Percentiles rank a stretch among this genome's conserved stretches.
Evolutionary conservation across 2,113 vertebrate genomes (phyloP).

Genomic region (Phrynosoma blainvillii): DNA sequence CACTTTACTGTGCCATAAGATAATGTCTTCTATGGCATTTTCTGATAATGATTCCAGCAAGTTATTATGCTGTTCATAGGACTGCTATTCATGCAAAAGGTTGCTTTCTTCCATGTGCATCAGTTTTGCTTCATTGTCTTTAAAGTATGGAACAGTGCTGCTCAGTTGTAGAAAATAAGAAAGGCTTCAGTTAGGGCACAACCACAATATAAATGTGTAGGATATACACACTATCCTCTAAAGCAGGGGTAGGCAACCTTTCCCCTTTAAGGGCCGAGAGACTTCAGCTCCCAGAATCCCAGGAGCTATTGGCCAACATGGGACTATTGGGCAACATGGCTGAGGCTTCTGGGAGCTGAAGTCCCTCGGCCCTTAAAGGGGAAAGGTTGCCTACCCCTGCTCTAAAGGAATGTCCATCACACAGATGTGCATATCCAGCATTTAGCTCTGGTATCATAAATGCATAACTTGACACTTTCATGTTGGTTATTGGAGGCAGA

Average conservation of each 20-base stretch:
- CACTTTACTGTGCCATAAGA: conserved; percentile 23
- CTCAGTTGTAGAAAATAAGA: conserved; percentile 58
- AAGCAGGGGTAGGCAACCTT: too few species aligned
- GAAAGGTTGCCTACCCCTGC: too few species aligned
- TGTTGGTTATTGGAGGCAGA: conserved; percentile 40
- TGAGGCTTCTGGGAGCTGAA: too few species aligned
- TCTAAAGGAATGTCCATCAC: conserved; percentile 52
- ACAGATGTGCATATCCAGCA: conserved; percentile 48
- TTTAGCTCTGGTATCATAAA: conserved; percentile 66
- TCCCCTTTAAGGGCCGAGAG: too few species aligned
- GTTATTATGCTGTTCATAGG: conserved; percentile 53
- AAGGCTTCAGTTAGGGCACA: conserved; percentile 42
- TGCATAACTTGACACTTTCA: conserved; percentile 49
- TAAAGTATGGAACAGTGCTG: conserved; percentile 52
- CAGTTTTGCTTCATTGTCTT: conserved; percentile 58
- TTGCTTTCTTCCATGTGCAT: conserved; percentile 26
- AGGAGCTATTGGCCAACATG: too few species aligned
- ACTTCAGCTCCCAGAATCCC: too few species aligned
- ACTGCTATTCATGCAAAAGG: conserved; percentile 49
- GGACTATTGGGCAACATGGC: too few species aligned
- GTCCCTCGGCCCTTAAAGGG: too few species aligned
- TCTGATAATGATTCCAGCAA: conserved; percentile 24
- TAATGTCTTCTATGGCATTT: conserved; percentile 42
- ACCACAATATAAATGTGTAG: conserved; percentile 51
- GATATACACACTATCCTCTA: conserved; percentile 45